Conservation (phyloP, 2,888 invertebrate species). For the Trachelus stipa region DNA sequence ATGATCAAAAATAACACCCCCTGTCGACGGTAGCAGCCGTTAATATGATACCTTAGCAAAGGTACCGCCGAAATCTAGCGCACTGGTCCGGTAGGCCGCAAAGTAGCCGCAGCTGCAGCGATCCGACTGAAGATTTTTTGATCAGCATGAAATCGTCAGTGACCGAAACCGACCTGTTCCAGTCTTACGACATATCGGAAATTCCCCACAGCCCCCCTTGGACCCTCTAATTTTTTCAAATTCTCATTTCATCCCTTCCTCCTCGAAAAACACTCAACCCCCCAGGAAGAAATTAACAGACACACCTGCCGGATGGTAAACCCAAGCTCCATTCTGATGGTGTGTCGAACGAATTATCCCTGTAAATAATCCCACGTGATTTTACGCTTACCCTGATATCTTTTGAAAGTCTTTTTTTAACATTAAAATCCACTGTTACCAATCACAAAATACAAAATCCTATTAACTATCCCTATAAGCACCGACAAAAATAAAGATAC, state of each 20-base stretch:
- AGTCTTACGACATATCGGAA: background rate
- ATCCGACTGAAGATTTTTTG: slow-evolving; percentile 16
- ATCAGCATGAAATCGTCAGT: slow-evolving; percentile 24
- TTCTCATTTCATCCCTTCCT: background rate
- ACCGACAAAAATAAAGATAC: background rate
- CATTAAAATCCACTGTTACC: background rate
- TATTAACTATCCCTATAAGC: background rate
- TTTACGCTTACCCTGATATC: background rate
- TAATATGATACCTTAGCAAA: slow-evolving; percentile 1
- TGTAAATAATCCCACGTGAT: background rate
- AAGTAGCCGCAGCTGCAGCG: slow-evolving; percentile 10
- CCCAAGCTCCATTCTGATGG: background rate
- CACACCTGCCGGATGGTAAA: background rate
- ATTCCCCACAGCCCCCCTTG: background rate
- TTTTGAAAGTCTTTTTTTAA: background rate
- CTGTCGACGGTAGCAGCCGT: slow-evolving; percentile 15
- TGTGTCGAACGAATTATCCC: background rate
- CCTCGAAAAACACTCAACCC: background rate
- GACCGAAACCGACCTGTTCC: slow-evolving; percentile 5
- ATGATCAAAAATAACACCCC: slow-evolving; percentile 21
- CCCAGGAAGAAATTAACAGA: background rate
- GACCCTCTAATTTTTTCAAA: background rate
- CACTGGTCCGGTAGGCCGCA: slow-evolving; percentile 14
- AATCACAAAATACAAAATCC: background rate
- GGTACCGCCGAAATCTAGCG: slow-evolving; percentile 18